Evolutionary conservation across 2,888 invertebrate species (phyloP).

Genomic region (Andrena fulva): DNA sequence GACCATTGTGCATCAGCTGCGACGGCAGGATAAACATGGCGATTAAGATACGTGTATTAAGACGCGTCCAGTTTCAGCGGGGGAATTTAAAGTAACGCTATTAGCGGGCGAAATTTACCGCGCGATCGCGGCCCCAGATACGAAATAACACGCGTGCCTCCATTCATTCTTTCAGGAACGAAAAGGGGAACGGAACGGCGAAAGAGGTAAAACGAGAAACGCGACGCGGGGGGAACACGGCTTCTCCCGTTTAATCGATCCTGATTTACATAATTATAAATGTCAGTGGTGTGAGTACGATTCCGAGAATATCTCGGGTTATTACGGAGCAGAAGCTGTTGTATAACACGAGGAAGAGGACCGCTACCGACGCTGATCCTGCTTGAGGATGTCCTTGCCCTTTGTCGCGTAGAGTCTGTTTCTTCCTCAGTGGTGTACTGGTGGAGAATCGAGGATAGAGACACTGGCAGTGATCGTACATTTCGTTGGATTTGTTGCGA

Average conservation of each 20-base stretch:
- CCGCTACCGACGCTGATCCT: neutral
- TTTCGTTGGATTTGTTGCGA: too few relatives aligned
- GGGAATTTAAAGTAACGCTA: constrained; percentile 26
- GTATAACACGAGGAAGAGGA: neutral
- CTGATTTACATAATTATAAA: constrained; percentile 57
- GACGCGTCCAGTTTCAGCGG: neutral
- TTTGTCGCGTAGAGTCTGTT: neutral
- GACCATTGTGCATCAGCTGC: neutral
- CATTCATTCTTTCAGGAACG: constrained; percentile 36
- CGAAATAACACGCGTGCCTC: constrained; percentile 36
- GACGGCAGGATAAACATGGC: constrained; percentile 23
- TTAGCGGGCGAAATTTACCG: constrained; percentile 28
- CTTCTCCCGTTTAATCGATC: constrained; percentile 32
- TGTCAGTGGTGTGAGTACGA: constrained; percentile 32
- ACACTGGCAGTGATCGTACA: too few relatives aligned
- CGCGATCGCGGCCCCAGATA: constrained; percentile 21
- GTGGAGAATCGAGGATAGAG: too few relatives aligned
- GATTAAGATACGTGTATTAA: constrained; percentile 25
- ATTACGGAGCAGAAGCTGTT: neutral
- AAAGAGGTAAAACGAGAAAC: constrained; percentile 1
- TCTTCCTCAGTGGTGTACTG: neutral
- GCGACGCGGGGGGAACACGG: constrained; percentile 19
- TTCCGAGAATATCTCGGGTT: constrained; percentile 3
- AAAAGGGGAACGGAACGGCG: constrained; percentile 1
- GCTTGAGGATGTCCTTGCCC: neutral